Conservation (phyloP, 2,113 vertebrate genomes). For the Trichechus manatus region DNA sequence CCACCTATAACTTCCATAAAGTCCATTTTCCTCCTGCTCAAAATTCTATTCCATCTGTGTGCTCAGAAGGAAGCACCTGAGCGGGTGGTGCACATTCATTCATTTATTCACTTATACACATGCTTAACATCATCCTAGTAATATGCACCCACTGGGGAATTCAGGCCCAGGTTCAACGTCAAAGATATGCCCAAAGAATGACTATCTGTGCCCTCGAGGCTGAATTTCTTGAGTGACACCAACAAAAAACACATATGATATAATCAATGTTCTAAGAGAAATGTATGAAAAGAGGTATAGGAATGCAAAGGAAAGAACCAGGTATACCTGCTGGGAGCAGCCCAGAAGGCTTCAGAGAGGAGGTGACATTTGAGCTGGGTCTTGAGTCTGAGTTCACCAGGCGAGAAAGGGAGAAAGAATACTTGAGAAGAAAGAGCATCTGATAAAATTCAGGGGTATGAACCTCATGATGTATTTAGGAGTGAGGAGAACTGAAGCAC, state of each 20-base stretch:
- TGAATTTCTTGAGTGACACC: neutral
- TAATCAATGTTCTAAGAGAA: neutral
- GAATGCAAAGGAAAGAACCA: neutral
- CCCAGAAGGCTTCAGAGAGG: neutral
- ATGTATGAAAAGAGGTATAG: neutral
- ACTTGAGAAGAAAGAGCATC: neutral
- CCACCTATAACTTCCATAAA: neutral
- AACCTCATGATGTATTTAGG: neutral
- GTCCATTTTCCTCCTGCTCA: neutral
- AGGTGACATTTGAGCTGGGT: neutral
- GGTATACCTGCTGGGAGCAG: neutral
- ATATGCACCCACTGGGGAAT: neutral
- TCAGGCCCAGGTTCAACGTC: neutral
- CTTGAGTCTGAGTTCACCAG: neutral
- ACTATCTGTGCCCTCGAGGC: neutral
- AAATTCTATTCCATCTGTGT: neutral
- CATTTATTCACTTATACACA: rapidly evolving
- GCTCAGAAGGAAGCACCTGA: neutral
- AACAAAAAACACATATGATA: neutral
- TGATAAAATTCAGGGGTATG: neutral
- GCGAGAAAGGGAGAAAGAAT: neutral
- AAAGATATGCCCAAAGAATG: neutral
- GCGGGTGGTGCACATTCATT: no score
- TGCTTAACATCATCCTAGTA: neutral
- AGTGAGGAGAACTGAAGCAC: neutral